phyloP scores from a whole-genome alignment of 2,888 invertebrate species.

The Argyresthia goedartella region DNA sequence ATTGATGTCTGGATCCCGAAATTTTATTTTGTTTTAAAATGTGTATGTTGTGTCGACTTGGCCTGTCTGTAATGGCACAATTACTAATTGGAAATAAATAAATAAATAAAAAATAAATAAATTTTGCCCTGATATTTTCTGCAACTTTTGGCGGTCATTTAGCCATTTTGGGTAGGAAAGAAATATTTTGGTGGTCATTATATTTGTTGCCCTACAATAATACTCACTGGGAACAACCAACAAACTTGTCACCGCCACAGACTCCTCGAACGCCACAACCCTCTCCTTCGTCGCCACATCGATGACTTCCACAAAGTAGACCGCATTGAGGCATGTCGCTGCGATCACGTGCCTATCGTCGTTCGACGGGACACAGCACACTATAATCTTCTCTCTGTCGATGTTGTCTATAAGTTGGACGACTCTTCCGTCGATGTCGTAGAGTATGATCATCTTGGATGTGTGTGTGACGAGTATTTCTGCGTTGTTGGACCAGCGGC shows the following conservation, averaged over 20 bases:
- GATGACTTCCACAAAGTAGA: slow-evolving; percentile 34
- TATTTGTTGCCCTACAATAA: too few relatives aligned
- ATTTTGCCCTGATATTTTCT: too few relatives aligned
- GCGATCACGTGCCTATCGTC: slow-evolving; percentile 42
- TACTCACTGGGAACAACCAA: slow-evolving; percentile 47
- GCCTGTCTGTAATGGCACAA: too few relatives aligned
- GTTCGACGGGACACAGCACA: slow-evolving; percentile 44
- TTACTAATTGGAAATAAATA: too few relatives aligned
- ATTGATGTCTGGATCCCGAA: too few relatives aligned
- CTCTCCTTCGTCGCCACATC: slow-evolving; percentile 40
- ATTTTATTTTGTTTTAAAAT: too few relatives aligned
- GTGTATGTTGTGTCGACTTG: too few relatives aligned
- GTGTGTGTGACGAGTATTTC: slow-evolving; percentile 49
- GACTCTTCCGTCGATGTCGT: slow-evolving; percentile 34
- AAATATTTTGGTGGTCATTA: too few relatives aligned
- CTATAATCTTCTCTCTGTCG: slow-evolving; percentile 34
- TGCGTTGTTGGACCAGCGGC: slow-evolving; percentile 47
- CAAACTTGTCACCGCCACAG: slow-evolving; percentile 37
- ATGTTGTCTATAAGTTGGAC: slow-evolving; percentile 32
- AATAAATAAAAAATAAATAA: too few relatives aligned
- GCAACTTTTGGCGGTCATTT: too few relatives aligned
- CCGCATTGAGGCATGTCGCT: slow-evolving; percentile 24
- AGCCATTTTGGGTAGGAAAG: too few relatives aligned
- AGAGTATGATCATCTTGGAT: slow-evolving; percentile 40
- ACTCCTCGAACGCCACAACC: slow-evolving; percentile 38